Evolutionary conservation across 2,888 invertebrate species (phyloP).

Genomic region (Arge pagana): DNA sequence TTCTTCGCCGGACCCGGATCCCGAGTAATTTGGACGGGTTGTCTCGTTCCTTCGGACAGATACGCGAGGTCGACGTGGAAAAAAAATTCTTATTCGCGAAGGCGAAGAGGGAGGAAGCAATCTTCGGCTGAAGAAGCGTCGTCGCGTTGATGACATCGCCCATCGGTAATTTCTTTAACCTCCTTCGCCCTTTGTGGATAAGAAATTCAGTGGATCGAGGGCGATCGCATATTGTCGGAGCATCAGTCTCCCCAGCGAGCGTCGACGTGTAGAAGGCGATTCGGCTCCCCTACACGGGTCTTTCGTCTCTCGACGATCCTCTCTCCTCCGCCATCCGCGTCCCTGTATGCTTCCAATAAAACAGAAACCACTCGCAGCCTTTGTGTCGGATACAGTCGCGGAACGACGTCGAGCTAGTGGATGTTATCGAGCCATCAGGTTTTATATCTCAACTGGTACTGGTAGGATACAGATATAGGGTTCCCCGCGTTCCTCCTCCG

Average conservation of each 20-base stretch:
- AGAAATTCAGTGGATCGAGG: constrained; percentile 42
- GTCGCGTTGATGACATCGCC: no score
- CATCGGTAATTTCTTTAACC: no score
- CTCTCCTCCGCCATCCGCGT: constrained; percentile 10
- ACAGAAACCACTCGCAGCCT: constrained; percentile 57
- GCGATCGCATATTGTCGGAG: constrained; percentile 52
- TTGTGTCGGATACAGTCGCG: constrained; percentile 44
- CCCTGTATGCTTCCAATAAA: constrained; percentile 56
- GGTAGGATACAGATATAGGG: neutral
- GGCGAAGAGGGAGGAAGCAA: no score
- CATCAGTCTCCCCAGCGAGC: constrained; percentile 37
- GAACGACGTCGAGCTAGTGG: constrained; percentile 45
- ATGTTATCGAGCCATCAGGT: constrained; percentile 60
- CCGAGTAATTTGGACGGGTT: no score
- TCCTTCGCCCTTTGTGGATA: neutral
- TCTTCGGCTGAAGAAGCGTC: no score
- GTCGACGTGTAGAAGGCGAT: no score
- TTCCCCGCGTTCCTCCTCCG: neutral
- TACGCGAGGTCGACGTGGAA: no score
- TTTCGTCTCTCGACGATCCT: constrained; percentile 23
- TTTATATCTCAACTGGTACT: constrained; percentile 50
- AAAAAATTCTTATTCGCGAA: no score
- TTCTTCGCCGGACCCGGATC: no score
- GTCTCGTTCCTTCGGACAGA: no score
- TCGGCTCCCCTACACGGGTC: neutral